Conservation (phyloP, 2,888 invertebrate genomes). For the Tyria jacobaeae region DNA sequence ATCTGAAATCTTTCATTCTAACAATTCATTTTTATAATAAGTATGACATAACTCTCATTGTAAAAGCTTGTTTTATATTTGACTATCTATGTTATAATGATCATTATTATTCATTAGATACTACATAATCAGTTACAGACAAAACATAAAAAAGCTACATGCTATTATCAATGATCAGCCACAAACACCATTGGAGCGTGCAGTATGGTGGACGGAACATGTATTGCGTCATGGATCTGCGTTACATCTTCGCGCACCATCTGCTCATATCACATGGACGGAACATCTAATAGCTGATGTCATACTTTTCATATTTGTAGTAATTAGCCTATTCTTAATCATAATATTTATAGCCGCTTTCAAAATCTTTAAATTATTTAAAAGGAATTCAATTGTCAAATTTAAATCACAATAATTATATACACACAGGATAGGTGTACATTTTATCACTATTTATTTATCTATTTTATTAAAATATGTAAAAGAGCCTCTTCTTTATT, state of each 20-base stretch:
- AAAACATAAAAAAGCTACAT: constrained; percentile 13
- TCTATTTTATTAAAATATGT: too few species aligned
- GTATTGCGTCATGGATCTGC: constrained; percentile 63
- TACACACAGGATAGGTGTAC: too few species aligned
- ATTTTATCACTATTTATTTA: too few species aligned
- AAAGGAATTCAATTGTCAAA: not conserved
- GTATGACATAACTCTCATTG: too few species aligned
- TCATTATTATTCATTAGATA: not conserved
- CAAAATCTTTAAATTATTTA: not conserved
- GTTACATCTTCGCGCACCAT: constrained; percentile 61
- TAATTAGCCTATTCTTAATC: not conserved
- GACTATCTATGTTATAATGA: not conserved
- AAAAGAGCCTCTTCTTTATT: too few species aligned
- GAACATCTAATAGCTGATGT: constrained; percentile 21
- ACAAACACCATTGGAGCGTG: constrained; percentile 53
- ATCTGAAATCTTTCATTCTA: too few species aligned
- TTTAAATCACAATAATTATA: not conserved
- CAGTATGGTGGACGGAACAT: constrained; percentile 74
- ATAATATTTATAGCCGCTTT: not conserved
- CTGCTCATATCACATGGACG: constrained; percentile 23
- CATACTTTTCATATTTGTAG: not conserved
- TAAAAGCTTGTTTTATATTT: not conserved
- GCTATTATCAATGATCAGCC: constrained; percentile 42
- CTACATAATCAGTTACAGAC: constrained; percentile 16
- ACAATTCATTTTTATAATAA: too few species aligned